A percentile compares a stretch with the other conserved stretches of the same genome.
phyloP scores from a whole-genome alignment of 2,113 vertebrate genomes.

The Poeciliopsis prolifica region DNA sequence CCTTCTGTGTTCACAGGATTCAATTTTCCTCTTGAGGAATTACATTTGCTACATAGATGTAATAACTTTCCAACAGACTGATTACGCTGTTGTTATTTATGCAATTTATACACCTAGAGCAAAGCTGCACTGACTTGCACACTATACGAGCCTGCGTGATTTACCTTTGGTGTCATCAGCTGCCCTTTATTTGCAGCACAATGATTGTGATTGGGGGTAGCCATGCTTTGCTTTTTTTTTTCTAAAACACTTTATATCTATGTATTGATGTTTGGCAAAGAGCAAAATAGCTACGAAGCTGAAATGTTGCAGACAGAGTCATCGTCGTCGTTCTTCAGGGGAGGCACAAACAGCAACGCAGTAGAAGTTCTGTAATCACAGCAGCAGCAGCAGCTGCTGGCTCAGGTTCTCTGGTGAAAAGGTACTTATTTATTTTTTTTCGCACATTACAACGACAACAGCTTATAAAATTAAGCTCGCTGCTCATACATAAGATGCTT shows the following conservation, averaged over 20 bases:
- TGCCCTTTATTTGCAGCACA: constrained; percentile 1
- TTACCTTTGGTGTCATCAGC: neutral
- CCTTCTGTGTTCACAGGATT: constrained; percentile 48
- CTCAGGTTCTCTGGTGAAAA: neutral
- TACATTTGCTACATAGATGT: constrained; percentile 51
- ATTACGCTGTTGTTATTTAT: constrained; percentile 39
- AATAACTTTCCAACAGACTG: constrained; percentile 33
- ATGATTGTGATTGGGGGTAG: constrained; percentile 8
- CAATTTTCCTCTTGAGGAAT: constrained; percentile 61
- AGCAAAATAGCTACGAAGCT: constrained; percentile 16
- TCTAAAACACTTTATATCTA: neutral
- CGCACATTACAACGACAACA: too few relatives aligned
- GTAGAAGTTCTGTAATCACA: neutral
- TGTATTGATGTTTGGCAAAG: neutral
- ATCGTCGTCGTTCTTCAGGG: constrained; percentile 5
- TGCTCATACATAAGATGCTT: neutral
- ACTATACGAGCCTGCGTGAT: neutral
- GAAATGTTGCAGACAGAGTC: neutral
- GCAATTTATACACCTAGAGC: constrained; percentile 12
- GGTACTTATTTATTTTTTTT: neutral
- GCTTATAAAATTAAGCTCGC: too few relatives aligned
- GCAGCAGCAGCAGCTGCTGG: neutral
- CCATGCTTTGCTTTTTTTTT: neutral
- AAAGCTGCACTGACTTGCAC: neutral
- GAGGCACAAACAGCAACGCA: neutral